Evolutionary conservation across 2,113 vertebrate species (phyloP).

Genomic region (Podiceps cristatus): DNA sequence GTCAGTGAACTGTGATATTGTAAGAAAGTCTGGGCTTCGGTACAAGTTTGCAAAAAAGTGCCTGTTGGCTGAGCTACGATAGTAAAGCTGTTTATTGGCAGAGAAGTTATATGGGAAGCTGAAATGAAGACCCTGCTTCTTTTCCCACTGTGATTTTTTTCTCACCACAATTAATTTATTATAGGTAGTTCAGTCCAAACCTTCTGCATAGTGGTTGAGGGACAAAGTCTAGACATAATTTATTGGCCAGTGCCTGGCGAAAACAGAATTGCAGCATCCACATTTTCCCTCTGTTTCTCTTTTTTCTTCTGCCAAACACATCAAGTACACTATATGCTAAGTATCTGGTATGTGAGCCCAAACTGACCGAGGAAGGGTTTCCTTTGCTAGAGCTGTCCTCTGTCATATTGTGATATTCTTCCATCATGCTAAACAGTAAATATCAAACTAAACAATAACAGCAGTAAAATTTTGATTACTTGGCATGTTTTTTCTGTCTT

Average conservation of each 20-base stretch:
- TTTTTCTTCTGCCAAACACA: slow-evolving; percentile 37
- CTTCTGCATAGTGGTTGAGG: slow-evolving; percentile 49
- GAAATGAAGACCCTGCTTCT: slow-evolving; percentile 66
- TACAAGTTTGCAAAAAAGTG: slow-evolving; percentile 64
- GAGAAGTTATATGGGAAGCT: slow-evolving; percentile 47
- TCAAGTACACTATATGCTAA: slow-evolving; percentile 29
- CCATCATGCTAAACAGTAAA: not conserved
- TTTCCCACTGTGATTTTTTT: slow-evolving; percentile 67
- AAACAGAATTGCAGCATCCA: slow-evolving; percentile 59
- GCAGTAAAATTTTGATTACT: slow-evolving; percentile 3
- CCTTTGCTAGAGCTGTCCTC: not conserved
- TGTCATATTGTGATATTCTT: not conserved
- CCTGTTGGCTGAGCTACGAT: slow-evolving; percentile 58
- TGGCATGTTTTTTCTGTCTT: not conserved
- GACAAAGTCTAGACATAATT: slow-evolving; percentile 73
- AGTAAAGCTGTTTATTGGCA: slow-evolving; percentile 70
- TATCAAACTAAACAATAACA: slow-evolving; percentile 19
- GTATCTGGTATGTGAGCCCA: slow-evolving; percentile 20
- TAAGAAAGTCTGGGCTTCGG: slow-evolving; percentile 62
- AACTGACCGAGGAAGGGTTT: not conserved
- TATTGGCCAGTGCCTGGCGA: slow-evolving; percentile 55
- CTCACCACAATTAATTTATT: slow-evolving; percentile 69
- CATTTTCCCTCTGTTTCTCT: slow-evolving; percentile 29
- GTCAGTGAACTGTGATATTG: slow-evolving; percentile 62
- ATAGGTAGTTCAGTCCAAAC: slow-evolving; percentile 56